Base-by-base conservation (phyloP, 2,113 vertebrate genomes). In the Nothocercus julius region DNA sequence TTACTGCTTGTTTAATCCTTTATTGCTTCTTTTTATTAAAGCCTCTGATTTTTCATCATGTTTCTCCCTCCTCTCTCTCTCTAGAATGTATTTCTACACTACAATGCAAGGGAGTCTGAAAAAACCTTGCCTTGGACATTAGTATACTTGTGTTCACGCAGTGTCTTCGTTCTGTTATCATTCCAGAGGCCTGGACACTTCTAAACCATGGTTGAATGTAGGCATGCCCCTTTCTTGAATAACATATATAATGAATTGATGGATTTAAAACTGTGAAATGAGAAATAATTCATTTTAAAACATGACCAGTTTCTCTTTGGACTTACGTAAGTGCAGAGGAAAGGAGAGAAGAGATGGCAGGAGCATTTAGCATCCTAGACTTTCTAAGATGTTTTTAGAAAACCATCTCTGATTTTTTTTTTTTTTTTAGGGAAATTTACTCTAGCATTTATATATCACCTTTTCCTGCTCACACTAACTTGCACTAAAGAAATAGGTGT, bases 1-100 rank as follows among this genome's bases (percentile, higher is more conserved):
- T 89, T 95, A 94, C 95, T 82, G 38, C 25, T 79, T 85, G 58
- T 89, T 96, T 95, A 90, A 96, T 96, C 93, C 95, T 85, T 67
- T 38, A 13, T 63, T 86, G 24, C 40, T 40, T 87, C 92, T 89
- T 85, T 38, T 38, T 79, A 96, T 89, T 95, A 88, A 97, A 97
- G 70, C 47, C 81, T 89, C 93, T 97, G 95, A 97, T 86, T 85
- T 93, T 89, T 90, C 56, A 90, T 47, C 67, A 54, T 96, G 91
- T 89, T 97, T 1, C 17, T 51, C 4, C 8, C 3, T 5, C 17
- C 49, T 49, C 49, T 49, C 21, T 1, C 17, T 51, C 6, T 10
- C 3, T 5, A 80, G 74, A 92, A 90, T 70, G 22, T 34, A 36
- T 25, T 83, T 94, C 45, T 95, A n/a, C 24, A 45, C 9, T 19